Evolutionary conservation across 2,888 invertebrate species (phyloP), one percentile per base, ranked within the genome.

Genomic region (Galeopsomyia nigrocyanea): DNA sequence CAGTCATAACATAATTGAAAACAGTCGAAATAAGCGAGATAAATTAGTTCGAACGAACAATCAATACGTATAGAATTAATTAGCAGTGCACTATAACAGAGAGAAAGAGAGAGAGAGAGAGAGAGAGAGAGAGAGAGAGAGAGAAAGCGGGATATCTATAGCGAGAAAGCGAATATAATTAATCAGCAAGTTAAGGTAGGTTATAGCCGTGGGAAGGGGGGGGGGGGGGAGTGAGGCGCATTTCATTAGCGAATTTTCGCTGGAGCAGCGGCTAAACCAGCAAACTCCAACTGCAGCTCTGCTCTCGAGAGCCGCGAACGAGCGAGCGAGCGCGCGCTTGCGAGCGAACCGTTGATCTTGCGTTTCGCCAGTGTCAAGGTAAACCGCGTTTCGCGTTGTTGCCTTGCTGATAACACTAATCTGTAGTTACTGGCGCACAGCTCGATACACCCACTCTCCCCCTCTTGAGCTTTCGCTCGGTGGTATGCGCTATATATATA

Each of bases 361-460:
- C 76, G 79, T 81, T 82, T 84, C 81, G 80, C 79, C 83, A 83
- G 81, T 84, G 83, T 84, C 84, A 84, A 83, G 84, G 84, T 84
- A 84, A 83, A 84, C 84, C 82, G 82, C 82, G 80, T 82, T 84
- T 82, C 82, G 80, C 82, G 81, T 84, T 84, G 85, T 84, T 83
- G 82, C 82, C 83, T 64, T 80, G 81, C 82, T 81, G 84, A 85
- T 85, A 84, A 84, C 82, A 82, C 83, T 85, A 84, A 85, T 85
- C 85, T 84, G 84, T 84, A 84, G 84, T 82, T 84, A 84, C 82
- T 83, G 80, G 82, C 77, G 77, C 78, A 74, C 65, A 51, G 71
- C 50, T 61, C 68, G 53, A 64, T 63, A 65, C 61, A 51, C 61
- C 62, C 16, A 17, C 51, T 14, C 55, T 1, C 16, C 49, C 49